Conservation (phyloP, 2,797 vertebrate genomes). For the Acomys russatus region DNA sequence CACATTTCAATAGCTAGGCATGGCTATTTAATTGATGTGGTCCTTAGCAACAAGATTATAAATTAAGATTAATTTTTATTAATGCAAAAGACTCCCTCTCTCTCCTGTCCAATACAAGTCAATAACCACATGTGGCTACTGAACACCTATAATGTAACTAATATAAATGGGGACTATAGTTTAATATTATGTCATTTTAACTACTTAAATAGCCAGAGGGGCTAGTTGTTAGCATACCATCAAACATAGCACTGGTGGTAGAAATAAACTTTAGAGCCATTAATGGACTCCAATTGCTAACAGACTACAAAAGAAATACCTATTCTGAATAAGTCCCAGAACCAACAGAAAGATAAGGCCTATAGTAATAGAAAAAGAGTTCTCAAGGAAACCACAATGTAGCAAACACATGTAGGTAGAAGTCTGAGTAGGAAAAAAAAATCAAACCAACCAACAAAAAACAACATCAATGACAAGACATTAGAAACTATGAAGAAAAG, state of each 20-base stretch:
- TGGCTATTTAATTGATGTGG: slow-evolving; percentile 46
- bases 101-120: neutral
- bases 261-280: neutral
- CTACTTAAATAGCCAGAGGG: slow-evolving; percentile 18
- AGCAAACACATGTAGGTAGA: neutral
- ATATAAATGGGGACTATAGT: neutral
- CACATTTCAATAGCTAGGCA: slow-evolving; percentile 21
- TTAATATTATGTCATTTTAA: slow-evolving; percentile 40
- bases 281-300: neutral
- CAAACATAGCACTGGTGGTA: neutral
- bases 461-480: neutral
- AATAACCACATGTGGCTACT: neutral
- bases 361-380: neutral
- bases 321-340: neutral
- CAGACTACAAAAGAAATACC: slow-evolving; percentile 33
- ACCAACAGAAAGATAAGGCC: neutral
- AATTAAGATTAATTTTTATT: slow-evolving; percentile 37
- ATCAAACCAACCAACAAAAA: neutral
- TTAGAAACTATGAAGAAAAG: slow-evolving; percentile 16
- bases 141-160: neutral
- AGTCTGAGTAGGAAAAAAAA: neutral
- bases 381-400: slow-evolving; percentile 3
- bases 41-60: slow-evolving; percentile 7
- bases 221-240: neutral
- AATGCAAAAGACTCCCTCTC: neutral